phyloP scores from a whole-genome alignment of 2,888 invertebrate species.

The Leucoptera coffeella region DNA sequence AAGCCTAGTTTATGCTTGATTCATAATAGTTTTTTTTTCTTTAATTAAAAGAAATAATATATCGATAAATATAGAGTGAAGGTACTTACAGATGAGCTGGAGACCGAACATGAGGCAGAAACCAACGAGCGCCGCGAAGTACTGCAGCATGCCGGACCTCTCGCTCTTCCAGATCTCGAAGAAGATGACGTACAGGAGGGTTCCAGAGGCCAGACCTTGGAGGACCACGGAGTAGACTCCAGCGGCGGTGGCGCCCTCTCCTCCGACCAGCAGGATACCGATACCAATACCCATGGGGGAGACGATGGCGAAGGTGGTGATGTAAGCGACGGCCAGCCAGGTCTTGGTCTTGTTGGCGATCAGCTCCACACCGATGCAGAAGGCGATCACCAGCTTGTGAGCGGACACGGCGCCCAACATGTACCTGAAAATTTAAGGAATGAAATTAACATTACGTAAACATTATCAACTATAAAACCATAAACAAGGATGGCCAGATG shows the following conservation, averaged over 20 bases:
- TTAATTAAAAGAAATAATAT: constrained; percentile 2
- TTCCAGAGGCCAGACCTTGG: constrained; percentile 88
- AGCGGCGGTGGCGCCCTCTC: constrained; percentile 48
- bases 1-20: too few species aligned
- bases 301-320: constrained; percentile 70
- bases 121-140: constrained; percentile 59
- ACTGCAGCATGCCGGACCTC: constrained; percentile 58
- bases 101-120: constrained; percentile 69
- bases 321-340: constrained; percentile 58
- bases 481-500: too few species aligned
- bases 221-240: constrained; percentile 59
- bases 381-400: constrained; percentile 82
- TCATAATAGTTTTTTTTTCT: too few species aligned
- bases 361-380: constrained; percentile 81
- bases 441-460: too few species aligned
- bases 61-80: constrained; percentile 2
- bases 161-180: constrained; percentile 76
- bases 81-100: constrained; percentile 52
- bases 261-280: constrained; percentile 60
- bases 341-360: constrained; percentile 64
- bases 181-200: constrained; percentile 92
- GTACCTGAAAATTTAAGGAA: constrained; percentile 57
- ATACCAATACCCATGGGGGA: constrained; percentile 77
- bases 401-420: constrained; percentile 80
- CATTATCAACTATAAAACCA: too few species aligned